Evolutionary conservation across 2,888 invertebrate species (phyloP).

Genomic region (Drosophila crucigera): DNA sequence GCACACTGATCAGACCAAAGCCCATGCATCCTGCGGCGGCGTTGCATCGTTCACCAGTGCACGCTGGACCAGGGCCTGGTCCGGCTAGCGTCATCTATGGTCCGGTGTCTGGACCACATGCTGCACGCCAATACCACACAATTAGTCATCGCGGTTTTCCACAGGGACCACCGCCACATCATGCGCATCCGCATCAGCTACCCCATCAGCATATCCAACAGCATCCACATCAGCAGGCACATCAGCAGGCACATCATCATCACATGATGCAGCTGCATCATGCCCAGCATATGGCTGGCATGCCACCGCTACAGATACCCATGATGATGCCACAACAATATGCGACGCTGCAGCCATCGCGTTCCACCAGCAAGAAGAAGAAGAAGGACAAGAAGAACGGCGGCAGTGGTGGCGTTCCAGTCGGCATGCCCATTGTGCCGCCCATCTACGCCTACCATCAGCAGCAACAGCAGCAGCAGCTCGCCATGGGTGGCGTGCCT

Average conservation of each 20-base stretch:
- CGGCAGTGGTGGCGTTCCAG: slow-evolving; percentile 79
- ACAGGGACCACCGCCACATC: slow-evolving; percentile 80
- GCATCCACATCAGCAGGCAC: slow-evolving; percentile 47
- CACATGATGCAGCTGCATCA: slow-evolving; percentile 60
- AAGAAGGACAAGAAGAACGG: slow-evolving; percentile 85
- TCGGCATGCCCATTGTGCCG: slow-evolving; percentile 86
- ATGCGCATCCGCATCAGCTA: slow-evolving; percentile 61
- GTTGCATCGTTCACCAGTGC: slow-evolving; percentile 77
- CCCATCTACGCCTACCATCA: slow-evolving; percentile 86
- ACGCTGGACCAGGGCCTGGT: slow-evolving; percentile 52
- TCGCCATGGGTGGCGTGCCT: slow-evolving; percentile 70
- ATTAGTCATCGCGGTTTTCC: slow-evolving; percentile 86
- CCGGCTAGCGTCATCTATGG: slow-evolving; percentile 85
- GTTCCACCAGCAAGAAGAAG: slow-evolving; percentile 87
- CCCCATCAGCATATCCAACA: slow-evolving; percentile 60
- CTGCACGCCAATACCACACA: slow-evolving; percentile 86
- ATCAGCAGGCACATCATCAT: slow-evolving; percentile 68
- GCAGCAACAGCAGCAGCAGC: slow-evolving; percentile 46
- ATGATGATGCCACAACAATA: slow-evolving; percentile 87
- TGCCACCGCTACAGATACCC: slow-evolving; percentile 85
- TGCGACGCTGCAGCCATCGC: slow-evolving; percentile 88
- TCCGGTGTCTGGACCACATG: slow-evolving; percentile 83
- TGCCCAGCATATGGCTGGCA: slow-evolving; percentile 74
- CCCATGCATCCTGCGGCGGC: slow-evolving; percentile 84
- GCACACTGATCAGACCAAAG: slow-evolving; percentile 85